A percentile compares a stretch with the other conserved stretches of the same genome.
phyloP scores from a whole-genome alignment of 2,797 vertebrate species.

The Cephalopachus bancanus region DNA sequence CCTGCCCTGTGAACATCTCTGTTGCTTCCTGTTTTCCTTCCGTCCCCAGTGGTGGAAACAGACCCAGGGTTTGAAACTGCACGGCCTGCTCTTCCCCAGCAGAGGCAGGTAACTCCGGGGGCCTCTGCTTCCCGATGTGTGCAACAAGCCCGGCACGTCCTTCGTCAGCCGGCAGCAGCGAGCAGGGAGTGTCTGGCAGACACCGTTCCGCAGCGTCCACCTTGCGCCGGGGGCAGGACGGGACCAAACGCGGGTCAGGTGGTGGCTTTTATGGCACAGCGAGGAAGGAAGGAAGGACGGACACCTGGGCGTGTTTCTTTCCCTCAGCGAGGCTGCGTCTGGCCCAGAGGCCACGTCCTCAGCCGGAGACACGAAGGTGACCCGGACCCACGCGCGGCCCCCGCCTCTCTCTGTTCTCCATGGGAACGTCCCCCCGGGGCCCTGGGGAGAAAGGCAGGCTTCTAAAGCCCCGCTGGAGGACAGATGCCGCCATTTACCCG shows the following conservation, averaged over 20 bases:
- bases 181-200: fast-evolving
- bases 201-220: background rate
- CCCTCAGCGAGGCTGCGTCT: background rate
- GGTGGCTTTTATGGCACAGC: background rate
- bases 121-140: background rate
- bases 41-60: background rate
- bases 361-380: too few relatives aligned
- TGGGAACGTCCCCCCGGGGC: background rate
- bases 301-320: background rate
- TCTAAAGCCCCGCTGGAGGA: background rate
- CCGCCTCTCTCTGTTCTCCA: background rate
- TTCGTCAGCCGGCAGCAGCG: background rate
- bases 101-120: background rate
- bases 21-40: constrained; percentile 38
- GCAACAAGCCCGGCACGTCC: background rate
- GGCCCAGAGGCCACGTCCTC: too few relatives aligned
- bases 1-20: constrained; percentile 43
- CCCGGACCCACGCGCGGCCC: background rate
- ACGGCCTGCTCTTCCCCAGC: background rate
- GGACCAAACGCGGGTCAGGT: background rate
- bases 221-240: background rate
- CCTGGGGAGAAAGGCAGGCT: background rate
- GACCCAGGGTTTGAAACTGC: background rate
- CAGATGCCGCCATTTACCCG: background rate
- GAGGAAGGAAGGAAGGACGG: background rate